A percentile compares a stretch with the other conserved stretches of the same genome.
Conservation (phyloP, 1,140 invertebrate genomes). For the Meloidogyne floridensis region DNA sequence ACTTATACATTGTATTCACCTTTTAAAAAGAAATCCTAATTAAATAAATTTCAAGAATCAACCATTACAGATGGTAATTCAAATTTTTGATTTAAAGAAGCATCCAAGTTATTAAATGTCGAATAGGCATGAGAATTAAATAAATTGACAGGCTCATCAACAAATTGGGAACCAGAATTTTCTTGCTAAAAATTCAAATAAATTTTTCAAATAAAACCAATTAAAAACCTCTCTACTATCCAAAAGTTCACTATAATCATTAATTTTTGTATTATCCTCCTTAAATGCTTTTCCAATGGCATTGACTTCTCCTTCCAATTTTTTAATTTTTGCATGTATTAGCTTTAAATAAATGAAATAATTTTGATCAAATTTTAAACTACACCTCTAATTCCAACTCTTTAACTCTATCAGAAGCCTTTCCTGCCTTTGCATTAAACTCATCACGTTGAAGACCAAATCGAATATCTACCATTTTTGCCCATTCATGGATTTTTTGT, state of each 20-base stretch:
- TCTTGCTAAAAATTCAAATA: slow-evolving; percentile 4
- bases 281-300: slow-evolving; percentile 9
- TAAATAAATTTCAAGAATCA: background rate
- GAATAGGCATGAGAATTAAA: background rate
- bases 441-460: too few species aligned
- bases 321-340: slow-evolving; percentile 2
- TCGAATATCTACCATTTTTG: too few species aligned
- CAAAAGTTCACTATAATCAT: background rate
- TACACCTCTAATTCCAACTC: slow-evolving; percentile 19
- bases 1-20: background rate
- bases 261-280: background rate
- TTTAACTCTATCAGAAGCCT: slow-evolving; percentile 12
- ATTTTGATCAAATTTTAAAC: too few species aligned
- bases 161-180: slow-evolving; percentile 11
- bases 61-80: background rate
- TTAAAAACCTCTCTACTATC: slow-evolving; percentile 4
- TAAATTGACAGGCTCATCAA: background rate
- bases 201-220: slow-evolving; percentile 1
- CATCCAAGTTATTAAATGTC: background rate
- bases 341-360: too few species aligned
- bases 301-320: slow-evolving; percentile 18
- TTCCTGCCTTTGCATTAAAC: background rate
- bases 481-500: too few species aligned
- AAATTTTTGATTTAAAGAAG: background rate
- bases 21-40: background rate